A percentile compares a stretch with the other conserved stretches of the same genome.
Conservation (phyloP, 2,797 vertebrate genomes). For the Gouania willdenowi region DNA sequence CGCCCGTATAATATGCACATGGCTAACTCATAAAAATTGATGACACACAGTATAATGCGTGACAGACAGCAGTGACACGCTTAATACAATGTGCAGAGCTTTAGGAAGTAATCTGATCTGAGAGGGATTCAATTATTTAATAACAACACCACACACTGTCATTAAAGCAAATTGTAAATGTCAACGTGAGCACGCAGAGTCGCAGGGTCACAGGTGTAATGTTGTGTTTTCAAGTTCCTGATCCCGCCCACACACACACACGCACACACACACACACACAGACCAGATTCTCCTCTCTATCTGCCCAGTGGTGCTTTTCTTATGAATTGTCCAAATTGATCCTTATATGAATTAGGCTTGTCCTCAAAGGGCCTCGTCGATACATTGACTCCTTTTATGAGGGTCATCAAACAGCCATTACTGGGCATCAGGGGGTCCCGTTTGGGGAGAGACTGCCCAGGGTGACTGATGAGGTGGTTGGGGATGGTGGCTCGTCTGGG, state of each 20-base stretch:
- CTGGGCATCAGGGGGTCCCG: conserved; percentile 76
- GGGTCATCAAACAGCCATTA: conserved; percentile 94
- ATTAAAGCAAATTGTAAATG: conserved; percentile 72
- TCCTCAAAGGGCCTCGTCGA: conserved; percentile 84
- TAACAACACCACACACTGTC: conserved; percentile 68
- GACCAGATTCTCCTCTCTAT: neutral
- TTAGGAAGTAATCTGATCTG: conserved; percentile 70
- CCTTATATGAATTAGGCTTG: conserved; percentile 81
- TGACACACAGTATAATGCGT: conserved; percentile 23
- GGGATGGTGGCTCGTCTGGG: conserved; percentile 54
- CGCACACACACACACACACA: neutral
- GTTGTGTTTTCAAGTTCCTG: conserved; percentile 49
- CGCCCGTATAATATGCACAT: conserved; percentile 5
- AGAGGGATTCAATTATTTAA: conserved; percentile 71
- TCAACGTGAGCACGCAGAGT: conserved; percentile 46
- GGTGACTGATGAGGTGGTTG: conserved; percentile 75
- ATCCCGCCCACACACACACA: conserved; percentile 13
- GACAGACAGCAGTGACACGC: conserved; percentile 45
- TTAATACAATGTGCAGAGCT: conserved; percentile 46
- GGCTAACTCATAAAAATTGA: conserved; percentile 46
- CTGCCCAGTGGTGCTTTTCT: conserved; percentile 43
- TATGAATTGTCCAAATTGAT: conserved; percentile 88
- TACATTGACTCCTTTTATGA: conserved; percentile 98
- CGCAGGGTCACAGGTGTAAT: conserved; percentile 73
- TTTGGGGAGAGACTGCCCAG: conserved; percentile 68